Percentiles rank a stretch among this genome's conserved stretches.
phyloP scores from a whole-genome alignment of 1,140 invertebrate species.

The Drosophila lacteicornis region DNA sequence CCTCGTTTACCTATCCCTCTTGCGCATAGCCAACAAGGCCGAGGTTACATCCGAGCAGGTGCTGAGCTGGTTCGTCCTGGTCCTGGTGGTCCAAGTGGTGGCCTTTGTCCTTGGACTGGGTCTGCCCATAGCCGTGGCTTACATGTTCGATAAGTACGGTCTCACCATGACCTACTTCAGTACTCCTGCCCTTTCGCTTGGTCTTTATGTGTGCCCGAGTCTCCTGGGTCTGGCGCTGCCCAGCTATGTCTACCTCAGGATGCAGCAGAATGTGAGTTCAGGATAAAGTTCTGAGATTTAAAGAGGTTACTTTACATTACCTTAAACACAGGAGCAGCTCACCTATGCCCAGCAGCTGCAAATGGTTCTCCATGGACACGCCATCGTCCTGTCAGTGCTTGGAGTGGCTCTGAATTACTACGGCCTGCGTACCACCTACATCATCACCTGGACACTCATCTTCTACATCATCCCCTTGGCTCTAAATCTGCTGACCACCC shows the following conservation, averaged over 20 bases:
- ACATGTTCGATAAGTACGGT: slow-evolving; percentile 76
- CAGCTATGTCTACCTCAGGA: slow-evolving; percentile 79
- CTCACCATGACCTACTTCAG: slow-evolving; percentile 89
- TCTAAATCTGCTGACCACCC: slow-evolving; percentile 59
- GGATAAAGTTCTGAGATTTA: not conserved
- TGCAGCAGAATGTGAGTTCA: slow-evolving; percentile 45
- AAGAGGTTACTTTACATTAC: not conserved
- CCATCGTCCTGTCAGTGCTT: slow-evolving; percentile 49
- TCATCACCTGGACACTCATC: slow-evolving; percentile 29
- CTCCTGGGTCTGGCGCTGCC: slow-evolving; percentile 55
- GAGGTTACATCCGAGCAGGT: slow-evolving; percentile 40
- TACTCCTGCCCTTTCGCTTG: slow-evolving; percentile 87
- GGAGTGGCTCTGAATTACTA: slow-evolving; percentile 29
- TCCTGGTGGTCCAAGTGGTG: slow-evolving; percentile 55
- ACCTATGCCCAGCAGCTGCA: slow-evolving; percentile 55
- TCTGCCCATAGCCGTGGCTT: slow-evolving; percentile 85
- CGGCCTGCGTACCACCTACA: slow-evolving; percentile 62
- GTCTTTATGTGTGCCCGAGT: slow-evolving; percentile 84
- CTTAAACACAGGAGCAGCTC: slow-evolving; percentile 47
- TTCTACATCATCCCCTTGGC: slow-evolving; percentile 57
- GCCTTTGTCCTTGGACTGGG: slow-evolving; percentile 84
- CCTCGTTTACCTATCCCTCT: slow-evolving; percentile 84
- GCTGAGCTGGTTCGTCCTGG: slow-evolving; percentile 47
- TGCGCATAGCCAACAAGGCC: slow-evolving; percentile 53
- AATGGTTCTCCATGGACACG: slow-evolving; percentile 59